Percentiles rank a stretch among this genome's conserved stretches.
Evolutionary conservation across 2,797 vertebrate genomes (phyloP).

Genomic region (Streptopelia turtur): DNA sequence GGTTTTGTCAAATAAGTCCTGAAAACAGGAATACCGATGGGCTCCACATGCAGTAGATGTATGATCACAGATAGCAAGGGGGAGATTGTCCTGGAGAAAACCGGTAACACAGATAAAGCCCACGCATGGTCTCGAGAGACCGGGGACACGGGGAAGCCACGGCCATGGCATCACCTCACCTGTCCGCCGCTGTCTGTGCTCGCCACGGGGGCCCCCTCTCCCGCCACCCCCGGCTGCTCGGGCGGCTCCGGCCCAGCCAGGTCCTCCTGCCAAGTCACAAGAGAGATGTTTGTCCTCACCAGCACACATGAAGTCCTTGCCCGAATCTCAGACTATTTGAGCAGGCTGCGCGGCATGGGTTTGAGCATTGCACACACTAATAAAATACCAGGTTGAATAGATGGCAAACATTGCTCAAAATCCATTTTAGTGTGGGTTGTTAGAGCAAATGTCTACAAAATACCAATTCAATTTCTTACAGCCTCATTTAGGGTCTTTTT

Average conservation of each 20-base stretch:
- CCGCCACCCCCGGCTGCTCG: conserved; percentile 22
- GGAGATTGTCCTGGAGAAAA: too few species aligned
- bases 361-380: rapidly evolving
- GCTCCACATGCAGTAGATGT: background rate
- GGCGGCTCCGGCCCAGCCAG: background rate
- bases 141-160: rapidly evolving
- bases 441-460: background rate
- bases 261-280: conserved; percentile 72
- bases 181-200: conserved; percentile 11
- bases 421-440: background rate
- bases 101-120: rapidly evolving
- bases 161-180: conserved; percentile 29
- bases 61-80: background rate
- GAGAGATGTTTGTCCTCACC: background rate
- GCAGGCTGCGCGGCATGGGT: rapidly evolving
- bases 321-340: background rate
- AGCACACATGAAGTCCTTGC: background rate
- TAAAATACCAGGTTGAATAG: background rate
- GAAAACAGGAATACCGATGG: rapidly evolving
- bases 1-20: background rate
- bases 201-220: conserved; percentile 25
- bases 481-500: background rate
- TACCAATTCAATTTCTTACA: background rate
- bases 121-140: rapidly evolving
- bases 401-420: background rate